Base-by-base conservation (phyloP, 2,888 invertebrate genomes). In the Tanypteryx hageni region DNA sequence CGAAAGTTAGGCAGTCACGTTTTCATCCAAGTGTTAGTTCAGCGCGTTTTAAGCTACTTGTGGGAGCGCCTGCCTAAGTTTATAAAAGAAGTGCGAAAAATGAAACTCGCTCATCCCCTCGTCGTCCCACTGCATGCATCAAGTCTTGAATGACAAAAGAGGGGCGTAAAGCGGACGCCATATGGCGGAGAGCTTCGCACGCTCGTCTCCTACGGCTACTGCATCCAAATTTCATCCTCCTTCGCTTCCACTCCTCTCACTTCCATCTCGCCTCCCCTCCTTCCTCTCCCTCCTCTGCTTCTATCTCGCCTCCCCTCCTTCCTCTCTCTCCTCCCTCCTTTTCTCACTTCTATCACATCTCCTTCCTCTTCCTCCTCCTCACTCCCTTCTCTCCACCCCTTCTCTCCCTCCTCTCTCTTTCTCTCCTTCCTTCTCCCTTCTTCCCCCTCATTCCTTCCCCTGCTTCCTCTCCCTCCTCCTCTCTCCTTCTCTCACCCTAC, bases 111-210 rank as follows among this genome's bases (percentile, higher is more conserved):
- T 76, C 27, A 76, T 27, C 22, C 76, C 27, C 13, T 27, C 22
- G 27, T 4, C 2, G 22, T 22, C 11, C 76, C 22, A 22, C 22
- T 76, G 27, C 76, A 76, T 76, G 76, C 76, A 76, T 76, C 22
- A 27, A 76, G 76, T 76, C 27, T 10, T 76, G 76, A 76, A 76
- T 76, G 76, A 76, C 22, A 76, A 27, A 76, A 76, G 76, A 76
- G 22, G 27, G 22, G 76, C 76, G 76, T 76, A 76, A 76, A 76
- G 27, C 76, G 14, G 76, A 27, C 27, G 11, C 22, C 76, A 27
- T 7, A n/a, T 76, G 76, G 18, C 76, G 76, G 27, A 27, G 27
- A 76, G 76, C 68, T 44, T 44, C 44, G 44, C 44, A 44, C 44
- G 44, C 44, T 44, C 44, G 44, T 44, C 44, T 44, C 44, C 5